Evolutionary conservation across 2,113 vertebrate genomes (phyloP), one percentile per base, ranked within the genome.

Genomic region (Delphinapterus leucas): DNA sequence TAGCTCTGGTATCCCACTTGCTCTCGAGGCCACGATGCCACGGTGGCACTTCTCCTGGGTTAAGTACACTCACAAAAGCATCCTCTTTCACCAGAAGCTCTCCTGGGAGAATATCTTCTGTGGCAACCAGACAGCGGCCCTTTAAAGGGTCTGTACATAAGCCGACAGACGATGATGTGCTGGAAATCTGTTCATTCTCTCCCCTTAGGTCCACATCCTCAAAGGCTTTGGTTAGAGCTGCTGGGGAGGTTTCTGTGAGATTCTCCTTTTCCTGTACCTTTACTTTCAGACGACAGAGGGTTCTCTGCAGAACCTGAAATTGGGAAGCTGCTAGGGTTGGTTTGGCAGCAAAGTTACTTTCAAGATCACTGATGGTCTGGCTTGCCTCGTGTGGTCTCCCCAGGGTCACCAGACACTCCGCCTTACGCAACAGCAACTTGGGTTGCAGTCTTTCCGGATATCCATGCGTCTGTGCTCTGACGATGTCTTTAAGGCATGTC

Each of bases 41-140:
- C 58, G 83, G 74, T 21, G 17, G n/a, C 97, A 89, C 95, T 95
- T 98, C 98, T 86, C 98, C 99, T 0, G 99, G 99, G 74, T 99
- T 99, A 21, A 99, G 99, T 86, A 99, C 99, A 13, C 98, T 99
- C 65, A 99, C 98, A 98, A 99, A 99, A 0, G 99, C 99, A 76
- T 98, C 98, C 33, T 99, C 99, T 68, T 95, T 98, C 44, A 99
- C 92, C 76, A 99, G 95, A 41, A 98, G 97, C 84, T 99, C 99
- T 38, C 99, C 99, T 1, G 99, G 98, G 80, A 97, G 60, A 73
- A 99, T 99, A 84, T 98, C 98, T 95, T 98, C 95, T 6, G 95
- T 94, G 33, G 99, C 99, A 97, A 99, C 97, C 93, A 99, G 98
- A 93, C 98, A 99, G 96, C 99, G 99, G 70, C 99, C 99, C 98